phyloP scores from a whole-genome alignment of 2,888 invertebrate genomes.

The Xestia c-nigrum region DNA sequence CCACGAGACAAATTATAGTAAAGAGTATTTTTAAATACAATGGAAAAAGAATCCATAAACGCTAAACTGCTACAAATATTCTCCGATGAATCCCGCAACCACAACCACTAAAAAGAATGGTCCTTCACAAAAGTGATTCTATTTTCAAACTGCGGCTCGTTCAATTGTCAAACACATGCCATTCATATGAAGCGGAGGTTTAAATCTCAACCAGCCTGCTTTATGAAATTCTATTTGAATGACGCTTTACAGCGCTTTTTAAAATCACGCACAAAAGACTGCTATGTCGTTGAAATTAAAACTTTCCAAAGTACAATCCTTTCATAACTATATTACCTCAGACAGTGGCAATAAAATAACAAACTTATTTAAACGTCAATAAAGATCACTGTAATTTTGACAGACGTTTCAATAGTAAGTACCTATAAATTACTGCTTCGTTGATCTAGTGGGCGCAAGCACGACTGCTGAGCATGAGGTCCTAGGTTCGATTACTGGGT shows the following conservation, averaged over 20 bases:
- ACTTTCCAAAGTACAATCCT: constrained; percentile 25
- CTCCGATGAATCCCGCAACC: constrained; percentile 3
- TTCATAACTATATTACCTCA: neutral
- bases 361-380: neutral
- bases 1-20: neutral
- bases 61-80: neutral
- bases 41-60: neutral
- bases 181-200: constrained; percentile 47
- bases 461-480: too few species aligned
- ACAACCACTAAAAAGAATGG: constrained; percentile 10
- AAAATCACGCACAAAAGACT: constrained; percentile 39
- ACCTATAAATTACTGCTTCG: too few species aligned
- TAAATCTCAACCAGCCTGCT: constrained; percentile 49
- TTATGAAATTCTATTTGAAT: constrained; percentile 60
- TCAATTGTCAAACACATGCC: constrained; percentile 47
- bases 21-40: neutral
- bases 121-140: constrained; percentile 29
- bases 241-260: constrained; percentile 50
- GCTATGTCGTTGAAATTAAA: constrained; percentile 56
- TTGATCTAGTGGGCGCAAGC: too few species aligned
- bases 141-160: constrained; percentile 46
- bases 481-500: too few species aligned
- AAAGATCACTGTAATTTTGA: neutral
- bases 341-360: neutral
- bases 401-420: neutral